phyloP scores from a whole-genome alignment of 2,888 invertebrate species.

The Drosophila acutilabella region DNA sequence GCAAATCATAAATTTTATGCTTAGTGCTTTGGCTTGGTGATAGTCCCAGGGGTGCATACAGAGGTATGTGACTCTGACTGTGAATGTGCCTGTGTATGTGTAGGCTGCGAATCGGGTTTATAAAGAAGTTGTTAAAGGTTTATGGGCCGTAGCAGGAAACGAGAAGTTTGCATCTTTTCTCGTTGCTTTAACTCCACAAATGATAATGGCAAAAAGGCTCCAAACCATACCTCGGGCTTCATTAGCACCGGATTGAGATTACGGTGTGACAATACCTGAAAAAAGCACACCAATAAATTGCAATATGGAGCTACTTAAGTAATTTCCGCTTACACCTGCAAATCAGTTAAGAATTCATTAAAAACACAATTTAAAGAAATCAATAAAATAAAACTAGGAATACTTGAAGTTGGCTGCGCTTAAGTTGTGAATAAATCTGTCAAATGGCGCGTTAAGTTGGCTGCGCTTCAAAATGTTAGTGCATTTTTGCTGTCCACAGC shows the following conservation, averaged over 20 bases:
- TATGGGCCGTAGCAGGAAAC: constrained; percentile 46
- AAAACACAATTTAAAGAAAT: background rate
- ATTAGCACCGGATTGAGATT: constrained; percentile 49
- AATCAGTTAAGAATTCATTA: background rate
- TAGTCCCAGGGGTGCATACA: constrained; percentile 36
- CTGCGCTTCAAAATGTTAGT: background rate
- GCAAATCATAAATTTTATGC: constrained; percentile 80
- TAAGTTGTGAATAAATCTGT: too few relatives aligned
- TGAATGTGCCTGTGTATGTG: constrained; percentile 25
- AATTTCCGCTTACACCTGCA: constrained; percentile 28
- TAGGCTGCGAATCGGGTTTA: constrained; percentile 52
- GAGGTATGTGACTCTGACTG: constrained; percentile 16
- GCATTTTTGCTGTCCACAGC: background rate
- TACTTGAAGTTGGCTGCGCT: background rate
- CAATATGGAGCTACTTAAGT: constrained; percentile 16
- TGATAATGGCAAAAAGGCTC: constrained; percentile 51
- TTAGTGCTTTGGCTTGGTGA: constrained; percentile 45
- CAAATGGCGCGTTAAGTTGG: constrained; percentile 1
- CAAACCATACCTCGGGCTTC: constrained; percentile 30
- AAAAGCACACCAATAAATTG: constrained; percentile 23
- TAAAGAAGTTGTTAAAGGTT: constrained; percentile 68
- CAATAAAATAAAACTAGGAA: background rate
- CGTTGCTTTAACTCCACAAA: constrained; percentile 29
- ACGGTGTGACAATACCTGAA: constrained; percentile 38
- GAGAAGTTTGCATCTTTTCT: constrained; percentile 17